Base-by-base conservation (phyloP, 2,888 invertebrate genomes). In the Parnassius orleans region DNA sequence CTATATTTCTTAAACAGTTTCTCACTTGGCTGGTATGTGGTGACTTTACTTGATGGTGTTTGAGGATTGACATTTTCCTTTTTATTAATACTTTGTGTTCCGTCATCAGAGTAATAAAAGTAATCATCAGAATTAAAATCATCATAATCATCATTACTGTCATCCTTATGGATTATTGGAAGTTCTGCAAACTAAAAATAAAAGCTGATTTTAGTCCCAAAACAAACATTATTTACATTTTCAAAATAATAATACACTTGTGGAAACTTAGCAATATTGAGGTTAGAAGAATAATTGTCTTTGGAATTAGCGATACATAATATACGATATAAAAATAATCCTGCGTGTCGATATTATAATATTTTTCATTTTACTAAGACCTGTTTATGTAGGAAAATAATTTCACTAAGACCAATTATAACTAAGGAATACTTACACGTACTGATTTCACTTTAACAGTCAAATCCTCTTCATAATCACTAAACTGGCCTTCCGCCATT, bases 1-100 rank as follows among this genome's bases (percentile, higher is more conserved):
- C 95, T 90, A 78, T 94, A 97, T 76, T 95, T 96, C 66, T 95
- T 94, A 65, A 96, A 94, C 0, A 97, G 77, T 74, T 98, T 97
- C 65, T 97, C 96, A 43, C 93, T 93, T 0, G 97, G 97, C 79
- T 98, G 97, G 76, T 93, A 97, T 63, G 92, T 93, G 55, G 87
- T 93, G 9, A 95, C 73, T 84, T 95, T 95, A 57, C 89, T 93
- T 0, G 94, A 92, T 14, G 82, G 81, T 50, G 80, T 81, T 81
- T 95, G 94, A 2, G 85, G 73, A 76, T 95, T 95, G 24, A 76
- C 63, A 66, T 81, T 79, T 10, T 76, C 73, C 65, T 77, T 81
- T 66, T 76, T 84, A 11, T 73, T 74, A 5, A 68, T 68, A 9
- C 65, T 68, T 43, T 79, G 78, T 19, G 69, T 69, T 2, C 78